Conservation (phyloP, 30 jellyfish, hydroid and myxozoan species). For the Cassiopea xamachana region DNA sequence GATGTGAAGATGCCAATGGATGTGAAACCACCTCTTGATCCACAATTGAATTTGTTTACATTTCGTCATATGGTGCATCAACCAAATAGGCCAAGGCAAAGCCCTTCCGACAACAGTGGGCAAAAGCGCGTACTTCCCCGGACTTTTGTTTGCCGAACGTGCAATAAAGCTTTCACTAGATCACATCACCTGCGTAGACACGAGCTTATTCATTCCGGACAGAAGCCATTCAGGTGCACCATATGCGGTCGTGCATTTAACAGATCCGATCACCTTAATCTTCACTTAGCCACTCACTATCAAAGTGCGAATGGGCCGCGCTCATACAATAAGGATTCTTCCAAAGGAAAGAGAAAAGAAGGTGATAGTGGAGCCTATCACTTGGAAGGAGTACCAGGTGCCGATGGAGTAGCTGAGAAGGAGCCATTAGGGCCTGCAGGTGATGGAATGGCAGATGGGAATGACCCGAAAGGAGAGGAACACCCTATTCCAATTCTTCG, state of each 20-base stretch:
- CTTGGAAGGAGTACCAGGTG: not conserved
- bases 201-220: slow-evolving; percentile 72
- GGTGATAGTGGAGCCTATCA: not conserved
- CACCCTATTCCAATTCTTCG: not conserved
- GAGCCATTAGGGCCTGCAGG: slow-evolving; percentile 1
- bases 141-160: slow-evolving; percentile 71
- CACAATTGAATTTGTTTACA: slow-evolving; percentile 56
- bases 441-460: slow-evolving; percentile 10
- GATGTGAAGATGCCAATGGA: slow-evolving; percentile 29
- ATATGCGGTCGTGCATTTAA: slow-evolving; percentile 76
- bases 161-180: slow-evolving; percentile 72
- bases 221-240: slow-evolving; percentile 75
- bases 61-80: slow-evolving; percentile 67
- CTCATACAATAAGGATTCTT: slow-evolving; percentile 37
- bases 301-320: slow-evolving; percentile 67
- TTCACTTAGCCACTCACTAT: slow-evolving; percentile 74
- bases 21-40: slow-evolving; percentile 37
- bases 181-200: slow-evolving; percentile 71
- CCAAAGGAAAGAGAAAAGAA: slow-evolving; percentile 41
- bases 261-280: slow-evolving; percentile 76
- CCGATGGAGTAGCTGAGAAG: slow-evolving; percentile 3
- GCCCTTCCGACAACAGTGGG: slow-evolving; percentile 5
- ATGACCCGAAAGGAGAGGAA: slow-evolving; percentile 9
- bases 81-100: slow-evolving; percentile 38
- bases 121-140: slow-evolving; percentile 70